Conservation (phyloP, 2,888 invertebrate species). For the Dyspetes luteomarginatus region DNA sequence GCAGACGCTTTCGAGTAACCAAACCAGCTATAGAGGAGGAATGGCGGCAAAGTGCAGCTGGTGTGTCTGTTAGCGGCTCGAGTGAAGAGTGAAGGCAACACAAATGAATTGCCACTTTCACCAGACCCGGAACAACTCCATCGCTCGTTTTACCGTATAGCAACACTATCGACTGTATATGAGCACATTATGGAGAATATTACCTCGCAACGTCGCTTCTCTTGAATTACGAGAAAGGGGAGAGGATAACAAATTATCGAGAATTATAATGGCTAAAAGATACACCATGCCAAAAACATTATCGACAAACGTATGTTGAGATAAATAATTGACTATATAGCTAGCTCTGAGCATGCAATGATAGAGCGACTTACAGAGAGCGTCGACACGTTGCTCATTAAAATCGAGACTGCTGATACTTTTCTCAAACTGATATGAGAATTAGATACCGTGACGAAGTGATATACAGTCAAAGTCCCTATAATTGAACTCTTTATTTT, state of each 20-base stretch:
- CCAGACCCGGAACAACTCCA: slow-evolving; percentile 44
- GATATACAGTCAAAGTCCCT: slow-evolving; percentile 17
- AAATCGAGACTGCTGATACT: not conserved
- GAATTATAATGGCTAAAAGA: slow-evolving; percentile 13
- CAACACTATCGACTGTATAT: not conserved
- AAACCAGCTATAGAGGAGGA: slow-evolving; percentile 18
- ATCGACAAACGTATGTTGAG: slow-evolving; percentile 12
- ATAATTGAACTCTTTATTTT: too few relatives aligned
- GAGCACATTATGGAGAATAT: not conserved
- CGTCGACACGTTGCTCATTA: slow-evolving; percentile 3
- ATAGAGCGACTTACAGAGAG: not conserved
- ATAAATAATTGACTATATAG: slow-evolving; percentile 16
- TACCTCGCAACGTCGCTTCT: slow-evolving; percentile 1
- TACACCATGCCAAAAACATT: too few relatives aligned
- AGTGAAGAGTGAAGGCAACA: slow-evolving; percentile 4
- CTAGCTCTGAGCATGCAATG: not conserved
- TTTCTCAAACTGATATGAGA: slow-evolving; percentile 51
- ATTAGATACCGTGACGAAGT: slow-evolving; percentile 55
- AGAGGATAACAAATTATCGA: slow-evolving; percentile 8
- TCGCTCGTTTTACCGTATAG: slow-evolving; percentile 38
- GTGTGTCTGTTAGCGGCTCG: slow-evolving; percentile 5
- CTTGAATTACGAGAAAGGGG: slow-evolving; percentile 4
- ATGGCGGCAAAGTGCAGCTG: not conserved
- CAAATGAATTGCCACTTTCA: slow-evolving; percentile 38
- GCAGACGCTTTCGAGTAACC: not conserved